Percentiles rank a stretch among this genome's conserved stretches.
phyloP scores from a whole-genome alignment of 2,113 vertebrate species.

The Oryzias melastigma region DNA sequence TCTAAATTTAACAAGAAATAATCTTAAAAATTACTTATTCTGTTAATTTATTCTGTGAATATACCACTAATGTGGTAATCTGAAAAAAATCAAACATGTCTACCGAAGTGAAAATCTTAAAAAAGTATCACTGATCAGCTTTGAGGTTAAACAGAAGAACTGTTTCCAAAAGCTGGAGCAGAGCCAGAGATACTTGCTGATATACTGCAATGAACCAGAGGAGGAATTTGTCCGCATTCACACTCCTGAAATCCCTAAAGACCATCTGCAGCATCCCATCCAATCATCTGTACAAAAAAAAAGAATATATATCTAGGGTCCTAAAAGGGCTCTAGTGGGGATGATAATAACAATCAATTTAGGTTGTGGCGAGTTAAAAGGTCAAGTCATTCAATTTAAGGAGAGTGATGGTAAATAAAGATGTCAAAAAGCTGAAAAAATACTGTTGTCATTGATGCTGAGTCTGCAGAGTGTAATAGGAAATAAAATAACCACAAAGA shows the following conservation, averaged over 20 bases:
- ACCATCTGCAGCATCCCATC: slow-evolving; percentile 43
- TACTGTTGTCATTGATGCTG: slow-evolving; percentile 34
- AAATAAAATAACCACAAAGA: neutral
- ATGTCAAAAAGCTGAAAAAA: slow-evolving; percentile 36
- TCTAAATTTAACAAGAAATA: neutral
- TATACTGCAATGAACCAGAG: slow-evolving; percentile 47
- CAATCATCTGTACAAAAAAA: slow-evolving; percentile 16
- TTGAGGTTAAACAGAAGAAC: neutral
- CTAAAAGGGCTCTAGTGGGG: neutral
- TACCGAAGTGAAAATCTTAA: neutral
- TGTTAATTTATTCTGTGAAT: no score
- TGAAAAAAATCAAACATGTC: neutral
- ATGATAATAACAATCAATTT: neutral
- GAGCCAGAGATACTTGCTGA: slow-evolving; percentile 2
- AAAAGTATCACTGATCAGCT: neutral
- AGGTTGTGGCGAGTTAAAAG: neutral
- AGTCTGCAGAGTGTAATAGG: slow-evolving; percentile 40
- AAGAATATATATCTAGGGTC: slow-evolving; percentile 9
- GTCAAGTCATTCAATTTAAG: neutral
- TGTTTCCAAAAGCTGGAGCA: slow-evolving; percentile 10
- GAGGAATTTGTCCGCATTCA: slow-evolving; percentile 23
- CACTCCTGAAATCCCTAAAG: slow-evolving; percentile 32
- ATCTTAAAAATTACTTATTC: neutral
- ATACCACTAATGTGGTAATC: neutral
- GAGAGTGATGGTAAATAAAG: neutral